Base-by-base conservation (phyloP, 2,888 invertebrate species). In the Melinaea marsaeus region DNA sequence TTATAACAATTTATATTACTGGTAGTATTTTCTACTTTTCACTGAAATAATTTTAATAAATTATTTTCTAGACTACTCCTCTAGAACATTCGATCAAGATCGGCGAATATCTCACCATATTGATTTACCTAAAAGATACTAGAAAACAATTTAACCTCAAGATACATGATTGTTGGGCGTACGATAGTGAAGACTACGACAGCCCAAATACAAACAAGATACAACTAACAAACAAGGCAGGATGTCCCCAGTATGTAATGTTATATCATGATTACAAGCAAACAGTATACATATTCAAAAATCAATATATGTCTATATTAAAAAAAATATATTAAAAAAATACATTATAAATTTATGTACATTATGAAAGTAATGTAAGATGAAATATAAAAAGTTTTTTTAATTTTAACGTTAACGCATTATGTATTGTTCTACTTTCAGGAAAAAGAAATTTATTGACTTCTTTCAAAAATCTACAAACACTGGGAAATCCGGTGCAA, bases 141-240 rank as follows among this genome's bases (percentile, higher is more conserved):
- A 91, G 92, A 59, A 91, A 90, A 46, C 91, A 92, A 63, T 94
- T 93, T 75, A 94, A 94, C 75, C 83, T 95, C 5, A 92, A 92
- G 73, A 94, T 95, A 45, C 91, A 94, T 63, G 94, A 95, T 76
- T 95, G 95, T 73, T 95, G 94, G 92, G 95, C 95, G 0, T 94
- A 94, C 63, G 94, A 94, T 70, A 91, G 86, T 65, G 93, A 93
- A 58, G 90, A 93, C 65, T 94, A 94, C 72, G 92, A 93, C 62
- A 88, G 86, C 55, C 81, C 90, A 1, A 85, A 86, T 11, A 93
- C 94, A 0, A 92, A 90, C 60, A 93, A 91, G 73, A 86, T 95
- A 33, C 94, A 94, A 74, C 85, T 94, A 0, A 94, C 94, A 0
- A 94, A 94, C 74, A 92, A 91, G 69, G 88, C 92, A 66, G 94